phyloP scores from a whole-genome alignment of 2,797 vertebrate species.

The Microctenopoma steveboyesi region DNA sequence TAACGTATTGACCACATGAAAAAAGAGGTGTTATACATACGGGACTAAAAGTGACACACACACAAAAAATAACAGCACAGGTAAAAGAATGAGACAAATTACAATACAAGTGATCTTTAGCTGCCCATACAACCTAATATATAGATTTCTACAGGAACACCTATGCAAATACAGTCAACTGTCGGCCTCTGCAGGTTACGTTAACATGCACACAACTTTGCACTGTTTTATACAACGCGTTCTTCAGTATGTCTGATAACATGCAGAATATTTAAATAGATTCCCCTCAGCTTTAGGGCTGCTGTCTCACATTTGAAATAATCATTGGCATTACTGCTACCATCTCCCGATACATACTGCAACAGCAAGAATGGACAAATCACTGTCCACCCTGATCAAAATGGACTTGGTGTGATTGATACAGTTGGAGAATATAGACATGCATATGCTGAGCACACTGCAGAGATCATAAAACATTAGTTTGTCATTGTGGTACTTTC shows the following conservation, averaged over 20 bases:
- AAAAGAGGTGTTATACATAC: constrained; percentile 48
- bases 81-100: constrained; percentile 14
- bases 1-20: constrained; percentile 46
- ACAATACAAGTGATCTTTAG: neutral
- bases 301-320: constrained; percentile 40
- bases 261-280: constrained; percentile 29
- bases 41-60: constrained; percentile 3
- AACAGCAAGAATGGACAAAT: constrained; percentile 20
- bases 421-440: constrained; percentile 65
- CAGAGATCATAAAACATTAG: constrained; percentile 79
- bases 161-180: neutral
- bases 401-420: constrained; percentile 63
- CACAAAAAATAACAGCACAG: constrained; percentile 1
- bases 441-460: constrained; percentile 73
- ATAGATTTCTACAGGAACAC: neutral
- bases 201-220: neutral
- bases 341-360: constrained; percentile 11
- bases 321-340: constrained; percentile 39
- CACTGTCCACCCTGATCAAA: constrained; percentile 49
- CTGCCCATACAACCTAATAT: neutral
- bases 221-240: neutral
- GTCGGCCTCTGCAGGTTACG: no score
- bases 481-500: constrained; percentile 79
- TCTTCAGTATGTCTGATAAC: constrained; percentile 32
- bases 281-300: constrained; percentile 14